Evolutionary conservation across 2,113 vertebrate species (phyloP), one percentile per base, ranked within the genome.

Genomic region (human (Homo sapiens)): DNA sequence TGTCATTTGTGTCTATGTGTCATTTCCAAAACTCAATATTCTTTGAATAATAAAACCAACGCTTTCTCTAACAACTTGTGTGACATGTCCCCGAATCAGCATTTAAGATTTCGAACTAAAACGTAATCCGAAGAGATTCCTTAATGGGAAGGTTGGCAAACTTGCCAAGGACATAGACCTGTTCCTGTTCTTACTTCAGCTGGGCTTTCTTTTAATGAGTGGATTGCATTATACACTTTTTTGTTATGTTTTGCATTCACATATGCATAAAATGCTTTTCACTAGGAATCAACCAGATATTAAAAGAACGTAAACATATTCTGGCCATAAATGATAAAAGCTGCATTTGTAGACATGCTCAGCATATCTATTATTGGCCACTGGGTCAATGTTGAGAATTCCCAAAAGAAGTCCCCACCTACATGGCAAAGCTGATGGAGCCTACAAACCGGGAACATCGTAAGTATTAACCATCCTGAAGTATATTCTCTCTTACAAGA

Each of bases 11-110:
- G 30, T 68, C 32, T 35, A 68, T 25, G 40, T 50, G 43, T 68
- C n/a, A n/a, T 70, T 85, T 93, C 50, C 48, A 55, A 79, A 79
- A 82, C 6, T 68, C 18, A 48, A 2, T 32, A 25, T 76, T 61
- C 35, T 85, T 95, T 78, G 16, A 94, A 25, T 84, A 87, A 87
- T 30, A 89, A 93, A 86, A 68, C 10, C 30, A 85, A 92, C 30
- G 73, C 35, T 50, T 70, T 9, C 8, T 73, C 57, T 57, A 85
- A 68, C 32, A 93, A 91, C 27, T 82, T 64, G 4, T 45, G 27
- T 57, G 45, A 79, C 5, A 4, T 20, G 4, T 55, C 61, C 17
- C 48, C 55, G 40, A 89, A n/a, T 52, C 35, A 40, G 18, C 8
- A 86, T 81, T 55, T 86, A 61, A 32, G 50, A 66, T 94, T 82